phyloP scores from a whole-genome alignment of 1,140 invertebrate genomes.

The Pseudomyrmex flavicornis region DNA sequence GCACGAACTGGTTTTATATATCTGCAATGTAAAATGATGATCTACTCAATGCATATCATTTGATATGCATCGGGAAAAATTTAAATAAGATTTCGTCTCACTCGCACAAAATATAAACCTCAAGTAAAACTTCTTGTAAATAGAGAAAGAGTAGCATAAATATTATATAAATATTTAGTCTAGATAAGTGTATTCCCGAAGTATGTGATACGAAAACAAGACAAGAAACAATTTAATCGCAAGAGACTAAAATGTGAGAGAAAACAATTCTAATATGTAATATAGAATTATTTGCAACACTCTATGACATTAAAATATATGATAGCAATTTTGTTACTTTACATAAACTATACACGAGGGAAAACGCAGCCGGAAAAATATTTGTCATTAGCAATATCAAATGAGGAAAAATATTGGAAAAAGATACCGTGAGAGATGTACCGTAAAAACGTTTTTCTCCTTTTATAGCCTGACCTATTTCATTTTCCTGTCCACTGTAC shows the following conservation, averaged over 20 bases:
- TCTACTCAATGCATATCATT: neutral
- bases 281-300: neutral
- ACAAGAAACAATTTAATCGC: neutral
- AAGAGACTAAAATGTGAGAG: no score
- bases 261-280: neutral
- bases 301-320: neutral
- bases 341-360: neutral
- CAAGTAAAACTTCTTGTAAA: neutral
- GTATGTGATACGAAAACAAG: neutral
- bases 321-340: neutral
- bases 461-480: conserved; percentile 45
- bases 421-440: conserved; percentile 46
- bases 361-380: neutral
- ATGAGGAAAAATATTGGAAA: conserved; percentile 50
- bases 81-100: conserved; percentile 3
- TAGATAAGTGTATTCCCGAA: no score
- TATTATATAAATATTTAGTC: conserved; percentile 6
- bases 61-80: conserved; percentile 2
- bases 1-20: neutral
- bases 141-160: neutral
- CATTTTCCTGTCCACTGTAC: conserved; percentile 35
- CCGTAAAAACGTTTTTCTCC: conserved; percentile 40
- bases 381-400: conserved; percentile 48
- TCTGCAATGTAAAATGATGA: conserved; percentile 34
- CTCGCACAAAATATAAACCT: neutral